Evolutionary conservation across 2,888 invertebrate genomes (phyloP).

Genomic region (Ichneumoninae sp.): DNA sequence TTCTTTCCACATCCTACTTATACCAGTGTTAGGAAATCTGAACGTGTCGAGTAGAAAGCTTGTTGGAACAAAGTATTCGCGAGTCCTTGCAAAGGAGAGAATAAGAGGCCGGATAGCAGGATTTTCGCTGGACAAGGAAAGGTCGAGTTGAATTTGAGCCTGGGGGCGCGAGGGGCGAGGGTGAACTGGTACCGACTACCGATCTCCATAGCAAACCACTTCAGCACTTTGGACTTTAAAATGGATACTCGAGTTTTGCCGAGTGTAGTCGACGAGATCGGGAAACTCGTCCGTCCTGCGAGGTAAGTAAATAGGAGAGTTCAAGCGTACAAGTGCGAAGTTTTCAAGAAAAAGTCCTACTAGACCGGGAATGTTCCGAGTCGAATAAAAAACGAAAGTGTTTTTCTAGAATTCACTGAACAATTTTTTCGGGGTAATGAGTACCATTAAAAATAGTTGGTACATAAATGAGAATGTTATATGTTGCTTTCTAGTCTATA

Average conservation of each 20-base stretch:
- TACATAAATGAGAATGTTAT: background rate
- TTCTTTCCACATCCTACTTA: background rate
- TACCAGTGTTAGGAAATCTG: background rate
- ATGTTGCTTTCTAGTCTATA: background rate
- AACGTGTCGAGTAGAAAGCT: conserved; percentile 38
- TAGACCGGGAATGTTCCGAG: background rate
- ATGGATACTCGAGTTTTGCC: conserved; percentile 60
- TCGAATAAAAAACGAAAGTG: background rate
- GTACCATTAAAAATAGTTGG: background rate
- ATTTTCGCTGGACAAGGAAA: conserved; percentile 26
- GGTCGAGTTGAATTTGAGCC: conserved; percentile 49
- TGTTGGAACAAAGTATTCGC: conserved; percentile 51
- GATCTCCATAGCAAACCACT: conserved; percentile 62
- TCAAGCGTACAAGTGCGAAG: conserved; percentile 40
- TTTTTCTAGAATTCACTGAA: background rate
- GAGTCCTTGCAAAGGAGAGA: conserved; percentile 8
- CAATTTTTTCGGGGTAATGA: background rate
- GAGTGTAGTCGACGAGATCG: conserved; percentile 52
- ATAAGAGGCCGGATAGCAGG: conserved; percentile 10
- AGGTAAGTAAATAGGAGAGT: conserved; percentile 56
- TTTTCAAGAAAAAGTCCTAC: conserved; percentile 26
- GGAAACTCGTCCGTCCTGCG: conserved; percentile 41
- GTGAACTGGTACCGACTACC: conserved; percentile 36
- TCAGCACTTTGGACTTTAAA: conserved; percentile 57
- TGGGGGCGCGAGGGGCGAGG: background rate